Conservation (phyloP, 2,888 invertebrate species). For the Troilus luridus region DNA sequence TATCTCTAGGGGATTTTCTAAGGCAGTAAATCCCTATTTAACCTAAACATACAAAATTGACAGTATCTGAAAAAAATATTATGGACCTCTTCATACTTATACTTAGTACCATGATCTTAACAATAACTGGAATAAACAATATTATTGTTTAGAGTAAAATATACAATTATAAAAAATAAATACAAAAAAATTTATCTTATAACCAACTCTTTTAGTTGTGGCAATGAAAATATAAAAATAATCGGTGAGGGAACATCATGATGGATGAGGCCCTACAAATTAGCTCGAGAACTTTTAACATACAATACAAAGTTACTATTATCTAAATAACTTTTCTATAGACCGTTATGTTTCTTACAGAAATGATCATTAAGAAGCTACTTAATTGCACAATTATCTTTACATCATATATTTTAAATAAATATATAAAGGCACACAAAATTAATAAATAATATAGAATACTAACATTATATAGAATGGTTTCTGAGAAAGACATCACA, state of each 20-base stretch:
- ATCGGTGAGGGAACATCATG: background rate
- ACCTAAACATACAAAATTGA: background rate
- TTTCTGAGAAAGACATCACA: slow-evolving; percentile 31
- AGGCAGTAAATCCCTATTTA: background rate
- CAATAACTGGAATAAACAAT: background rate
- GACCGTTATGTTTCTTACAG: background rate
- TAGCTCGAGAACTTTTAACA: background rate
- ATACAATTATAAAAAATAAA: too few species aligned
- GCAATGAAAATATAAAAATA: background rate
- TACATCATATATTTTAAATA: background rate
- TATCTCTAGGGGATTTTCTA: too few species aligned
- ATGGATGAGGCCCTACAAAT: background rate
- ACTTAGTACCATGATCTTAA: background rate
- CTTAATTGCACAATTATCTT: slow-evolving; percentile 12
- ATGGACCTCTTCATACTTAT: background rate
- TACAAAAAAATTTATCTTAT: background rate
- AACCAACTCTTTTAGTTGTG: background rate
- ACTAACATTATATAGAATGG: slow-evolving; percentile 25
- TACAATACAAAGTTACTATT: background rate
- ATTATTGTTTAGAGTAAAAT: too few species aligned
- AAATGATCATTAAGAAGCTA: background rate
- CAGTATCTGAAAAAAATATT: background rate
- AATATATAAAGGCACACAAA: slow-evolving; percentile 39
- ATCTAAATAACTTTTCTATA: background rate
- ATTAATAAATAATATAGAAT: slow-evolving; percentile 33